A percentile compares a stretch with the other conserved stretches of the same genome.
phyloP scores from a whole-genome alignment of 2,113 vertebrate genomes.

The Hiodon tergisus region DNA sequence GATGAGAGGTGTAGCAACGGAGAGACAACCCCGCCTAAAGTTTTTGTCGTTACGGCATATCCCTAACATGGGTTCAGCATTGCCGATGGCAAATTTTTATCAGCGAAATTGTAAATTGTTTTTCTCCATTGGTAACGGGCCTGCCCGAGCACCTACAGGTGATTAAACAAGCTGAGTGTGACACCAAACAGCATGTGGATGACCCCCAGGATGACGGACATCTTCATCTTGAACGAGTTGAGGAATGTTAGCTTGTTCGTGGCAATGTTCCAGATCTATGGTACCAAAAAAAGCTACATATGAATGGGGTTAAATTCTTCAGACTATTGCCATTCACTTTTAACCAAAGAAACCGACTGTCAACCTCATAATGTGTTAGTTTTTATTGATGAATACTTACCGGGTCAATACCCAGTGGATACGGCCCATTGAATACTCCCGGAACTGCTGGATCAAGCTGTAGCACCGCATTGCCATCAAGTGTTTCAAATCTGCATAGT shows the following conservation, averaged over 20 bases:
- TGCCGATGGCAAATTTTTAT: no score
- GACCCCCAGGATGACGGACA: slow-evolving; percentile 90
- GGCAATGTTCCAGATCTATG: slow-evolving; percentile 92
- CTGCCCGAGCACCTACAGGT: slow-evolving; percentile 65
- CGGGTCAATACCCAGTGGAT: slow-evolving; percentile 95
- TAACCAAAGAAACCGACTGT: no score
- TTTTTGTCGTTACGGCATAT: no score
- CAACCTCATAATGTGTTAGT: not conserved
- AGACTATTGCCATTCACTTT: no score
- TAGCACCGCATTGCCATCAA: slow-evolving; percentile 63
- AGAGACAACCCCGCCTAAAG: no score
- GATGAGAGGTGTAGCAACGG: not conserved
- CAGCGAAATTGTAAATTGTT: no score
- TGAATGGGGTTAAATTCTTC: no score
- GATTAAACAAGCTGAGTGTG: slow-evolving; percentile 86
- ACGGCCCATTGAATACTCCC: slow-evolving; percentile 84
- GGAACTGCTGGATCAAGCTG: slow-evolving; percentile 79
- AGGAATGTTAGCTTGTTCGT: slow-evolving; percentile 91
- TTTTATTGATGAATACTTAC: slow-evolving; percentile 52
- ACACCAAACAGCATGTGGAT: slow-evolving; percentile 94
- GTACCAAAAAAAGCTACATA: slow-evolving; percentile 19
- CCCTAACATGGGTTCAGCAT: no score
- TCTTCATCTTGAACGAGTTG: slow-evolving; percentile 99
- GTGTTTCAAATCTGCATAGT: slow-evolving; percentile 58
- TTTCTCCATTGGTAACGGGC: not conserved